These are phyloP conservation scores for Charanyca ferruginea DNA, from an alignment of 2,888 invertebrate species.

Conservation along the genomic window DNA sequence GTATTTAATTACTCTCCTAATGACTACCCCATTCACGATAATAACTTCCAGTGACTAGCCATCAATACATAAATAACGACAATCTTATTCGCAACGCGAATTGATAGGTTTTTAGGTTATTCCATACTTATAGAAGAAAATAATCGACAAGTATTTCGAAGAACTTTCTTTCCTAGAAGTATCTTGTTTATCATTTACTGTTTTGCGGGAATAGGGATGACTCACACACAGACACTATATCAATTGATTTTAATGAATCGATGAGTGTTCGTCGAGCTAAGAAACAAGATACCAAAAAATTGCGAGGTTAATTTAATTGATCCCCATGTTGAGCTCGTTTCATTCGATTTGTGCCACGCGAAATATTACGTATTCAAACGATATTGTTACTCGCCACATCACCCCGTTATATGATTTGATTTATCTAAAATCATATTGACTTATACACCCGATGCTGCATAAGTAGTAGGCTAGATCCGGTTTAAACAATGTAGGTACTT, in stretches of 20 bases:
- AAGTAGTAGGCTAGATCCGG: slow-evolving; percentile 27
- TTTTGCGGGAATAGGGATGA: slow-evolving; percentile 71
- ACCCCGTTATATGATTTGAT: slow-evolving; percentile 54
- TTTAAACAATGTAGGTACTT: slow-evolving; percentile 14
- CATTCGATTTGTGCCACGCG: slow-evolving; percentile 68
- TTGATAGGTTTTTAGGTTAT: slow-evolving; percentile 4
- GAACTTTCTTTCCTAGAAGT: slow-evolving; percentile 37
- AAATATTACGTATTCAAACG: slow-evolving; percentile 54
- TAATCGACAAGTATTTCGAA: slow-evolving; percentile 10
- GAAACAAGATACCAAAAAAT: slow-evolving; percentile 74
- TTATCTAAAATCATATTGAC: slow-evolving; percentile 50
- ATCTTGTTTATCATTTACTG: slow-evolving; percentile 48
- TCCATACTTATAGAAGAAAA: slow-evolving; percentile 6
- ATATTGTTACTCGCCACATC: slow-evolving; percentile 50
- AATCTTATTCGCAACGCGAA: slow-evolving; percentile 2
- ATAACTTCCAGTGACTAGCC: background rate
- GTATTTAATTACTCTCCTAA: background rate
- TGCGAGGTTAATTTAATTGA: slow-evolving; percentile 80
- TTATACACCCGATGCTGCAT: slow-evolving; percentile 20
- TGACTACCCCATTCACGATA: background rate
- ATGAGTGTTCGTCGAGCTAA: slow-evolving; percentile 67
- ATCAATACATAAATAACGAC: background rate
- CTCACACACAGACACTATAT: slow-evolving; percentile 67
- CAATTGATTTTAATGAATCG: slow-evolving; percentile 82
- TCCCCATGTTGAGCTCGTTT: slow-evolving; percentile 64